Evolutionary conservation across 2,797 vertebrate genomes (phyloP).

Genomic region (Cercopithecus petaurista): DNA sequence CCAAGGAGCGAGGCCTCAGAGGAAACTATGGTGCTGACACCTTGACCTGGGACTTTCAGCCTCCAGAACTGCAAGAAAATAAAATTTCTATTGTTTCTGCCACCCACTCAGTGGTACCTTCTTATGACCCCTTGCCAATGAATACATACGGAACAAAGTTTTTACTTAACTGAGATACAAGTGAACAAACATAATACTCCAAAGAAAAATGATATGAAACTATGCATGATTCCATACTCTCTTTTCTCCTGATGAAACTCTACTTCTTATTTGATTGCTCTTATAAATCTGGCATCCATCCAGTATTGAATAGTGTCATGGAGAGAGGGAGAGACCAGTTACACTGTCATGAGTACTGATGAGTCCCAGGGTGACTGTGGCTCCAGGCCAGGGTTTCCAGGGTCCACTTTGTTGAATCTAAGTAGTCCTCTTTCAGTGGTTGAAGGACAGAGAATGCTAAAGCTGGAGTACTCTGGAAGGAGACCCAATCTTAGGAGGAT

Average conservation of each 20-base stretch:
- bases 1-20: neutral
- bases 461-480: neutral
- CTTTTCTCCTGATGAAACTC: neutral
- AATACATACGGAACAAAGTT: neutral
- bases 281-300: neutral
- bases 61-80: neutral
- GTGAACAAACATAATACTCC: neutral
- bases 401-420: neutral
- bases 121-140: neutral
- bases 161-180: neutral
- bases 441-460: neutral
- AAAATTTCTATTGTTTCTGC: neutral
- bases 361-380: rapidly evolving
- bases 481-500: neutral
- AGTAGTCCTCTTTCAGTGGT: neutral
- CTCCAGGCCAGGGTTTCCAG: neutral
- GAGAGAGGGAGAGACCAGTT: neutral
- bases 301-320: neutral
- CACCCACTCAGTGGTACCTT: neutral
- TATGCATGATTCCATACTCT: neutral
- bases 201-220: neutral
- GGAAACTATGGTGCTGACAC: neutral
- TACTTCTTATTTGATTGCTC: neutral
- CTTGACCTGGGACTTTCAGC: neutral
- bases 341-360: neutral